phyloP scores from a whole-genome alignment of 37 sponge, comb jelly and placozoan species.

The Mnemiopsis leidyi region DNA sequence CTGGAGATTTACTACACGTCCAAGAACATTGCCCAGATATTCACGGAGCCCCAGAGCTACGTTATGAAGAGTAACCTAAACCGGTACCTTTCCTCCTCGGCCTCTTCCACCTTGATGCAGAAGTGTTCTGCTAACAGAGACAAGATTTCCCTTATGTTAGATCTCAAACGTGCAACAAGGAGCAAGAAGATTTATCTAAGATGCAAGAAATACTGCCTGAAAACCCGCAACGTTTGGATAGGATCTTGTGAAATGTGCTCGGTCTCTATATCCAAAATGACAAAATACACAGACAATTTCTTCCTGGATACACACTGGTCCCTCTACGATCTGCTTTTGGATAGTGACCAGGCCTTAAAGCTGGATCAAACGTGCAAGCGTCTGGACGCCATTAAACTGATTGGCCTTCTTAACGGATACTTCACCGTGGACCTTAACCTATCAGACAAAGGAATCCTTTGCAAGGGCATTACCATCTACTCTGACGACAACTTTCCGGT shows the following conservation, averaged over 20 bases:
- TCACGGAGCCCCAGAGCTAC: slow-evolving; percentile 32
- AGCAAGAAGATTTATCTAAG: not conserved
- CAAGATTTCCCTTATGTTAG: not conserved
- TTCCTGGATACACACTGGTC: slow-evolving; percentile 52
- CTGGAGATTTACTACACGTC: slow-evolving; percentile 32
- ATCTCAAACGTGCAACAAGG: not conserved
- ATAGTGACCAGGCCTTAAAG: not conserved
- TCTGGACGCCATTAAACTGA: slow-evolving; percentile 15
- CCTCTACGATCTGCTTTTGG: not conserved
- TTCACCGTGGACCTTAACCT: slow-evolving; percentile 8
- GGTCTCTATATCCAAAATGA: not conserved
- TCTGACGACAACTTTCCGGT: slow-evolving; percentile 15
- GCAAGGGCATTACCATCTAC: slow-evolving; percentile 17
- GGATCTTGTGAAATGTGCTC: slow-evolving; percentile 13
- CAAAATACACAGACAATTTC: slow-evolving; percentile 33
- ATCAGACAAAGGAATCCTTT: not conserved
- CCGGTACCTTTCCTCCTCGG: not conserved
- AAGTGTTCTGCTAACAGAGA: not conserved
- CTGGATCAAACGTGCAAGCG: not conserved
- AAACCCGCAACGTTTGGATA: slow-evolving; percentile 13
- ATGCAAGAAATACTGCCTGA: not conserved
- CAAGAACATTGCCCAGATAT: not conserved
- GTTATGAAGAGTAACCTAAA: slow-evolving; percentile 31
- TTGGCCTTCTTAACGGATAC: slow-evolving; percentile 31
- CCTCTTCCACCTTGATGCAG: not conserved